Percentiles rank a stretch among this genome's conserved stretches.
Evolutionary conservation across 1,140 invertebrate genomes (phyloP).

Genomic region (Protaetia brevitarsis): DNA sequence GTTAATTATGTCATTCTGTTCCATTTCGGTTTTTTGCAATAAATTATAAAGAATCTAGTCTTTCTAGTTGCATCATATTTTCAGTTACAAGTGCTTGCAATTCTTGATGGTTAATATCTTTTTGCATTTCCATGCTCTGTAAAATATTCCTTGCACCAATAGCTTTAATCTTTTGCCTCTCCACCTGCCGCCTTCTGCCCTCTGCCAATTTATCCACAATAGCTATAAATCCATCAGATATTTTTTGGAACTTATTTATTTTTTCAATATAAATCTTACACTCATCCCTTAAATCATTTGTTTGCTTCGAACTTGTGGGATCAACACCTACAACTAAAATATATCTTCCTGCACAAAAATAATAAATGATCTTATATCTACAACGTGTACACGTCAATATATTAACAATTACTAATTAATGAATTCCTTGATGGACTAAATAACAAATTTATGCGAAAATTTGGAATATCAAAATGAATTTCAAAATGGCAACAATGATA

Average conservation of each 20-base stretch:
- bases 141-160: constrained; percentile 78
- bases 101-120: constrained; percentile 77
- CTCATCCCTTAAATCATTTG: constrained; percentile 74
- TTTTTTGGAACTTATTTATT: constrained; percentile 75
- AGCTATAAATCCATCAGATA: constrained; percentile 70
- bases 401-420: no score
- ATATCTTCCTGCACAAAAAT: no score
- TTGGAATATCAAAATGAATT: no score
- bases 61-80: constrained; percentile 77
- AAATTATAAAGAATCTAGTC: constrained; percentile 76
- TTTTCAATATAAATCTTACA: constrained; percentile 78
- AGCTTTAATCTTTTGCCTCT: constrained; percentile 83
- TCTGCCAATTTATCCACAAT: constrained; percentile 69
- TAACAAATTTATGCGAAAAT: no score
- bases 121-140: constrained; percentile 77
- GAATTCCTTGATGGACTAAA: no score
- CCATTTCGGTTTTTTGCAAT: constrained; percentile 74
- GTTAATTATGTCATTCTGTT: constrained; percentile 65
- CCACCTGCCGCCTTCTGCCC: no score
- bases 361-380: no score
- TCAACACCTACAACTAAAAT: constrained; percentile 78
- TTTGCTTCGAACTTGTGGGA: constrained; percentile 71
- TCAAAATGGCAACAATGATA: no score
- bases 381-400: no score
- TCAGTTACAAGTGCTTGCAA: constrained; percentile 77